A percentile compares a stretch with the other conserved stretches of the same genome.
Evolutionary conservation across 2,113 vertebrate genomes (phyloP).

Genomic region (Clarias macrocephalus): DNA sequence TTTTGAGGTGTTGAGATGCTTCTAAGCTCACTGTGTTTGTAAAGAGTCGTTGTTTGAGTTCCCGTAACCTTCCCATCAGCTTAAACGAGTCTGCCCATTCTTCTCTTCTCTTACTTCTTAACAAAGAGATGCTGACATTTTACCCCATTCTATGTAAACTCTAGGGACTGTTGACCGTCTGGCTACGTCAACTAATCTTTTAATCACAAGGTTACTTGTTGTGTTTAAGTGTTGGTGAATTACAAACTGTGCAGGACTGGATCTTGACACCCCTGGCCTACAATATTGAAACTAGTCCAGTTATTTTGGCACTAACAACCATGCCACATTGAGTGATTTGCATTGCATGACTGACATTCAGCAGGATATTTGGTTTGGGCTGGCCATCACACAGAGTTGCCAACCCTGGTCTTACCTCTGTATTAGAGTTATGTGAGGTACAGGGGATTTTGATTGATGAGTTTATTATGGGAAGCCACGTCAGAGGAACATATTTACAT

Average conservation of each 20-base stretch:
- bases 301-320: background rate
- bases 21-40: background rate
- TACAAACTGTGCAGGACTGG: too few species aligned
- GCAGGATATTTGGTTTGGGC: background rate
- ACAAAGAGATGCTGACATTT: background rate
- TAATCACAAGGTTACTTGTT: too few species aligned
- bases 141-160: background rate
- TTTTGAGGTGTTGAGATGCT: background rate
- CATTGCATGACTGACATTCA: conserved; percentile 3
- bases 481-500: background rate
- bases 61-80: background rate
- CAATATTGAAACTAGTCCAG: background rate
- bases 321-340: background rate
- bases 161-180: background rate
- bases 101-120: background rate
- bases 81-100: background rate
- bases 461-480: background rate
- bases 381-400: background rate
- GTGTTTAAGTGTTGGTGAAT: too few species aligned
- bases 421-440: background rate
- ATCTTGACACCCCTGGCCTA: background rate
- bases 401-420: background rate
- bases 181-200: too few species aligned
- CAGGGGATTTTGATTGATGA: conserved; percentile 5
- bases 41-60: background rate